Percentiles rank a stretch among this genome's conserved stretches.
Evolutionary conservation across 1,140 invertebrate genomes (phyloP).

Genomic region (Oscheius sp.): DNA sequence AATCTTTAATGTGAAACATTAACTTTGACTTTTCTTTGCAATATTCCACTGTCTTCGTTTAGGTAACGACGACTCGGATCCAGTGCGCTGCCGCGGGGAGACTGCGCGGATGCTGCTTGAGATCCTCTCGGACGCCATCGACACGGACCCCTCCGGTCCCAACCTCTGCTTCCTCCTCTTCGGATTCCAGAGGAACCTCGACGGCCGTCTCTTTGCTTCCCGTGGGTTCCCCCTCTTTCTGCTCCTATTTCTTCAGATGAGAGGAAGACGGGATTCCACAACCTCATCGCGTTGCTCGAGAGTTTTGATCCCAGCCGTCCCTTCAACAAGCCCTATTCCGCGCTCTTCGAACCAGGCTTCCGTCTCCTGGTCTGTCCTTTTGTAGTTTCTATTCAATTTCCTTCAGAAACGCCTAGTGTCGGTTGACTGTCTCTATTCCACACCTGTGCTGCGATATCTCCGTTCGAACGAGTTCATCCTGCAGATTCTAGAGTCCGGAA

Average conservation of each 20-base stretch:
- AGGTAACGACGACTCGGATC: slow-evolving; percentile 13
- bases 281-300: slow-evolving; percentile 11
- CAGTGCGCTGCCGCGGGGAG: slow-evolving; percentile 11
- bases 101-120: slow-evolving; percentile 27
- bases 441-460: slow-evolving; percentile 15
- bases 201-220: too few species aligned
- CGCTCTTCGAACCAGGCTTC: slow-evolving; percentile 18
- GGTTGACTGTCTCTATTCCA: slow-evolving; percentile 1
- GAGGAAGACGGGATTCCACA: slow-evolving; percentile 11
- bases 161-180: slow-evolving; percentile 20
- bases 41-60: too few species aligned
- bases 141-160: not conserved
- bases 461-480: slow-evolving; percentile 15
- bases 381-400: not conserved
- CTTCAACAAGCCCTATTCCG: slow-evolving; percentile 8
- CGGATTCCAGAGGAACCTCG: slow-evolving; percentile 4
- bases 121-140: slow-evolving; percentile 21
- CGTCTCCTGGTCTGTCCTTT: slow-evolving; percentile 16
- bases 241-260: not conserved
- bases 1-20: too few species aligned
- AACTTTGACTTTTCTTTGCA: slow-evolving; percentile 1
- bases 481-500: not conserved
- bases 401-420: slow-evolving; percentile 21
- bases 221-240: too few species aligned
- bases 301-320: not conserved